Percentiles rank a stretch among this genome's conserved stretches.
phyloP scores from a whole-genome alignment of 2,797 vertebrate genomes.

The Xiphophorus birchmanni region DNA sequence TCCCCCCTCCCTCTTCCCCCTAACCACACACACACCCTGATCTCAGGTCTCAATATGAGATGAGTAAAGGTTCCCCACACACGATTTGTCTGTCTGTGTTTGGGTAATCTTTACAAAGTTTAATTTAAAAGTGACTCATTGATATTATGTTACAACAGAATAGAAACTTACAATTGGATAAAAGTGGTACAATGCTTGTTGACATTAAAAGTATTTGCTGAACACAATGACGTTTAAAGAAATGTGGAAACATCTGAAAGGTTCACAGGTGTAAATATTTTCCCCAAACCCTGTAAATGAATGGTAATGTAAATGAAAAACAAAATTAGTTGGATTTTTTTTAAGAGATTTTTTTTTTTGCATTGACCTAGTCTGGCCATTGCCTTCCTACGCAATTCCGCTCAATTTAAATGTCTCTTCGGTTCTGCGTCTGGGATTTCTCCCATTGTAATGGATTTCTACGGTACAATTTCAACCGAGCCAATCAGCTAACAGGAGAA shows the following conservation, averaged over 20 bases:
- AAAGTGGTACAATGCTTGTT: neutral
- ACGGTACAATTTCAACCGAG: too few species aligned
- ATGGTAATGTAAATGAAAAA: neutral
- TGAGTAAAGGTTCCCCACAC: neutral
- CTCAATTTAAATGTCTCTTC: too few species aligned
- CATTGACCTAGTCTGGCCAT: too few species aligned
- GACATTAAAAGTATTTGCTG: neutral
- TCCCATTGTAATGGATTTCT: too few species aligned
- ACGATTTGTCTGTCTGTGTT: neutral
- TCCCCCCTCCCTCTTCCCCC: neutral
- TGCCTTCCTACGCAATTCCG: too few species aligned
- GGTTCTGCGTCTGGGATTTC: too few species aligned
- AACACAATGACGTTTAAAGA: neutral
- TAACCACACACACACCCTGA: slow-evolving; percentile 7
- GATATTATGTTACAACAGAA: neutral
- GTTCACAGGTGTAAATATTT: neutral
- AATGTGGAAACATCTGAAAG: neutral
- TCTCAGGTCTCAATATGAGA: slow-evolving; percentile 19
- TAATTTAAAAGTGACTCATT: neutral
- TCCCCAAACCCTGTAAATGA: neutral
- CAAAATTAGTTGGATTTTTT: neutral
- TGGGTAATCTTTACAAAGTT: neutral
- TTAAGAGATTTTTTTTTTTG: too few species aligned
- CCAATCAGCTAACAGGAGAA: too few species aligned
- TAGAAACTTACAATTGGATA: neutral